A percentile compares a stretch with the other conserved stretches of the same genome.
Conservation (phyloP, 2,113 vertebrate genomes). For the Rattus norvegicus region DNA sequence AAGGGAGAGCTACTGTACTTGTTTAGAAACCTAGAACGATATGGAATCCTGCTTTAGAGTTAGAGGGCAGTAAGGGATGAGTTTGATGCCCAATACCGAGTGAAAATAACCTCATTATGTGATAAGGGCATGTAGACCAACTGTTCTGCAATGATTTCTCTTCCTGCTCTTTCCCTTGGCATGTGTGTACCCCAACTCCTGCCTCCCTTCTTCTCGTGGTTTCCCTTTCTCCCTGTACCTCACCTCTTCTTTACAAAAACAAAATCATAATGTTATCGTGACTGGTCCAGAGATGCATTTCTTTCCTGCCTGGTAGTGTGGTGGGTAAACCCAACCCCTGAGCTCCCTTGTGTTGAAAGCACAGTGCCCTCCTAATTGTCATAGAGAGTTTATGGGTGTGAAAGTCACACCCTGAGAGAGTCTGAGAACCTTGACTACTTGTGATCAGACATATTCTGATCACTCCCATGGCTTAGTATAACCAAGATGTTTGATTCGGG, state of each 20-base stretch:
- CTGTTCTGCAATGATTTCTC: background rate
- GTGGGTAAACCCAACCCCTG: background rate
- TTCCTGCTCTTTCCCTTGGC: background rate
- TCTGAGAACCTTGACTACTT: background rate
- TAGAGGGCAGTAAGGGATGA: background rate
- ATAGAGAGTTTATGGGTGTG: background rate
- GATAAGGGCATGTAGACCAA: background rate
- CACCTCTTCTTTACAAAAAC: background rate
- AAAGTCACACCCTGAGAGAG: background rate
- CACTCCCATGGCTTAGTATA: background rate
- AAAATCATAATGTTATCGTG: background rate
- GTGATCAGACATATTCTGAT: background rate
- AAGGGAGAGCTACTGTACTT: background rate
- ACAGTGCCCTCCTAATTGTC: background rate
- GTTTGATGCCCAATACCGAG: background rate
- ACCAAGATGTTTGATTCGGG: background rate
- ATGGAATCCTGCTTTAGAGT: background rate
- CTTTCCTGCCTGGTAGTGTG: background rate
- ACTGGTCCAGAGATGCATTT: background rate
- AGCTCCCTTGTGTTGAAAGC: background rate
- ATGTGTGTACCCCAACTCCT: fast-evolving
- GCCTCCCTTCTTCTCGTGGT: background rate
- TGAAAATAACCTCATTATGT: background rate
- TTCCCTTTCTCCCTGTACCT: fast-evolving
- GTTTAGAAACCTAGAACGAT: background rate